Base-by-base conservation (phyloP, 2,797 vertebrate genomes). In the Sebastes kiyomatsui region DNA sequence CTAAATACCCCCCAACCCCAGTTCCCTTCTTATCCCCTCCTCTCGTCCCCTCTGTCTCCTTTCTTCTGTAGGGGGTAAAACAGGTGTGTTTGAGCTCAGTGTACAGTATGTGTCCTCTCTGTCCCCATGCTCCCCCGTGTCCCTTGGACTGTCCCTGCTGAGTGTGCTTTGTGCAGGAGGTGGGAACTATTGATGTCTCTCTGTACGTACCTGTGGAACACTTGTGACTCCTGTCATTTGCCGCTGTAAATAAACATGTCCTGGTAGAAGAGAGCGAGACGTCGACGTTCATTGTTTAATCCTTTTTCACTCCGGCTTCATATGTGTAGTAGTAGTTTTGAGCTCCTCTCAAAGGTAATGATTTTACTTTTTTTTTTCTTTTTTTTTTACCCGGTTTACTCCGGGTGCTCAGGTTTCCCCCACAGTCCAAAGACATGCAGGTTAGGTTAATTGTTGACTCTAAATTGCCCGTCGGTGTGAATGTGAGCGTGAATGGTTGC, bases 181-280 rank as follows among this genome's bases (percentile, higher is more conserved):
- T 93, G 91, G 93, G 92, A 91, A 90, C 92, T 94, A 93, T 93
- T 91, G 90, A 91, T 93, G 94, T 94, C 90, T 93, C 91, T 92
- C 92, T 94, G 92, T 94, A 93, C 85, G 94, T 94, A 94, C 92
- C 91, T 87, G 93, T 94, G 92, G 90, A 95, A 94, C 93, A 94
- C 89, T 91, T 95, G 94, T 95, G 93, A 94, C 90, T 93, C 91
- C 91, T 95, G 93, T 95, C 95, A 95, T 95, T 95, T 92, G 91
- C 93, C 89, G 88, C 93, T 96, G 95, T 96, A 96, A 96, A 96
- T 96, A 96, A 96, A 96, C 93, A 93, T 95, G 93, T 94, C 92
- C 93, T 95, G 93, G 92, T 94, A 94, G 92, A 95, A 95, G 90
- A 94, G 85, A 93, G 92, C 77, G 90, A 80, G 32, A 76, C 20